Evolutionary conservation across 1,140 invertebrate species (phyloP), one percentile per base, ranked within the genome.

Genomic region (Whitmania pigra): DNA sequence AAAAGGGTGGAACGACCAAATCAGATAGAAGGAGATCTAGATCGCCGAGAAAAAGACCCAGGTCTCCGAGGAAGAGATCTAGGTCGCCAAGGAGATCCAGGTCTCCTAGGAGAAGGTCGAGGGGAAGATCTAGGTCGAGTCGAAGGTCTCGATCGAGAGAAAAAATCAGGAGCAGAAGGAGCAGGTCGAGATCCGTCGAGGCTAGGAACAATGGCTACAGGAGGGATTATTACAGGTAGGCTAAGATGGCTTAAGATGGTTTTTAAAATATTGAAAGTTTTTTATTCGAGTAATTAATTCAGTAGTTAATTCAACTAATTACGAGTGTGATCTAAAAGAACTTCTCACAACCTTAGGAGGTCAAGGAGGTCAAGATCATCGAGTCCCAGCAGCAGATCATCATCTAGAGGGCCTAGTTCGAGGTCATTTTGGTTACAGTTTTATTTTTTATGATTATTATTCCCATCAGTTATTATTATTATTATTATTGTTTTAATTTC

Each of bases 41-140:
- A 9, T 57, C 54, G 9, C 54, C 20, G 9, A 57, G 54, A 57
- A 57, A 25, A 13, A 63, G 57, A 63, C 22, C 57, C 29, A 63
- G 57, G 15, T 63, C 57, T 13, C 57, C 22, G 5, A 63, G 29
- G 29, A 63, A 63, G n/a, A 68, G 67, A 68, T 29, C 36, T 9
- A 31, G 67, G 36, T 68, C 74, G 68, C 72, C 73, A 49, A 53
- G 69, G 49, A 71, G 72, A 53, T 36, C 31, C 2, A 25, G 36
- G 40, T 66, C 72, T 31, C 40, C 67, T 6, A 53, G 73, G 49
- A 70, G 68, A 43, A 54, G 68, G 22, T 53, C 49, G 27, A 27
- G 67, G 25, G 73, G 72, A 40, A 68, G 74, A 55, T 69, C 73
- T 53, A 36, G 72, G 22, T 72, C 71, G 20, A 71, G 71, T 22